Evolutionary conservation across 2,888 invertebrate genomes (phyloP).

Genomic region (Cerceris rybyensis): DNA sequence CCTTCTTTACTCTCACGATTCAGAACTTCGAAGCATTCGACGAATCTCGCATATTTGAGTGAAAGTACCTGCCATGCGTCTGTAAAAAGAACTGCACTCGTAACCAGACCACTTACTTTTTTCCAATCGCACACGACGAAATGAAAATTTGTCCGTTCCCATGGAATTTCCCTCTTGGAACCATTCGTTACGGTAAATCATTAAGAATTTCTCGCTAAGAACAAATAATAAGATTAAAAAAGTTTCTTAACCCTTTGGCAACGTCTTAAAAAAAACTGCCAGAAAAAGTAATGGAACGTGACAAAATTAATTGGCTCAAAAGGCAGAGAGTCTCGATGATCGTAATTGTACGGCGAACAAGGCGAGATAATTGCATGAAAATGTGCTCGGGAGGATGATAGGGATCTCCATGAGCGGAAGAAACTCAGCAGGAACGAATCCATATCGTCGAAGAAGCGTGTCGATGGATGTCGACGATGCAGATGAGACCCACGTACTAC

Average conservation of each 20-base stretch:
- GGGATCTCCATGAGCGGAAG: neutral
- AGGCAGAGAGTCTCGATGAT: constrained; percentile 9
- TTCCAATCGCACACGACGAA: constrained; percentile 13
- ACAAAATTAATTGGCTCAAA: constrained; percentile 1
- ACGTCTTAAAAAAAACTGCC: neutral
- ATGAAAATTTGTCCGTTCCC: neutral
- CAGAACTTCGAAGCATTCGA: constrained; percentile 9
- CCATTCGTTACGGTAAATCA: neutral
- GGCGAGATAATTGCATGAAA: constrained; percentile 30
- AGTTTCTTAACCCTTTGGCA: too few species aligned
- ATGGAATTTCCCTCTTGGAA: neutral
- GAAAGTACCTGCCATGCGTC: constrained; percentile 30
- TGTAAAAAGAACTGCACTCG: constrained; percentile 15
- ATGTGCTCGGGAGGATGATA: neutral
- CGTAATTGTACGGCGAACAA: constrained; percentile 15
- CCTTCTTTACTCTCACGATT: neutral
- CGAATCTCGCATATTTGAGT: constrained; percentile 32
- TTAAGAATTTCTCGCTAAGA: neutral
- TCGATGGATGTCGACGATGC: neutral
- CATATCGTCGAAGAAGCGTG: constrained; percentile 13
- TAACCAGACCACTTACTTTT: constrained; percentile 19
- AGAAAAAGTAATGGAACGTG: neutral
- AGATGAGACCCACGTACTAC: constrained; percentile 6
- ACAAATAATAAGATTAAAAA: too few species aligned
- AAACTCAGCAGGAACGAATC: constrained; percentile 18